Base-by-base conservation (phyloP, 2,888 invertebrate species). In the Tachystola acroxantha region DNA sequence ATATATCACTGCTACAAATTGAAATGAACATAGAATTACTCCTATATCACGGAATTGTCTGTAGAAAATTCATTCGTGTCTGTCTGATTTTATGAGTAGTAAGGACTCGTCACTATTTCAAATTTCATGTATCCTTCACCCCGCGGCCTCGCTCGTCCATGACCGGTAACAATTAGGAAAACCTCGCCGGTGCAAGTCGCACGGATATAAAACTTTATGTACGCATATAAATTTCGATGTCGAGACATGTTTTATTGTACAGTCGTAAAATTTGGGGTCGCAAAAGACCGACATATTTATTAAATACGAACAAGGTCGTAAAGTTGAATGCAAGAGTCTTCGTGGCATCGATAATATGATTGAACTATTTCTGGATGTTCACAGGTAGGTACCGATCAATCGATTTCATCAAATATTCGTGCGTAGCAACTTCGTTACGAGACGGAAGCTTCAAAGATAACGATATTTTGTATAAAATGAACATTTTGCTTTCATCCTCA, bases 241-340 rank as follows among this genome's bases (percentile, higher is more conserved):
- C 85, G 85, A 79, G 85, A 85, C 86, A 85, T 85, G 84, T 84
- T 86, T 86, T 86, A 85, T 81, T 85, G 82, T 76, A 56, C 64
- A 53, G 55, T 80, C 84, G 82, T 86, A 84, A 86, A 86, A 81
- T 85, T 81, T 35, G 78, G 71, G 82, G 84, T 75, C 74, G 80
- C 82, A 71, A 82, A 76, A 80, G 70, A 78, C 82, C 81, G 78
- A 82, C 78, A 82, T 84, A 85, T 85, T 86, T 86, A 86, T 74
- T 85, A 85, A 86, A 86, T 85, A 84, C 77, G 79, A 80, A 81
- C 79, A 79, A 81, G 73, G 51, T 79, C 75, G 82, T 86, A 84
- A 86, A 84, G 58, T 70, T 58, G 63, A 81, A 79, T 78, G 75
- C 78, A 77, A 71, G 74, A 75, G 73, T 78, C 68, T 74, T 81